Evolutionary conservation across 2,888 invertebrate species (phyloP).

Genomic region (Diarsia brunnea): DNA sequence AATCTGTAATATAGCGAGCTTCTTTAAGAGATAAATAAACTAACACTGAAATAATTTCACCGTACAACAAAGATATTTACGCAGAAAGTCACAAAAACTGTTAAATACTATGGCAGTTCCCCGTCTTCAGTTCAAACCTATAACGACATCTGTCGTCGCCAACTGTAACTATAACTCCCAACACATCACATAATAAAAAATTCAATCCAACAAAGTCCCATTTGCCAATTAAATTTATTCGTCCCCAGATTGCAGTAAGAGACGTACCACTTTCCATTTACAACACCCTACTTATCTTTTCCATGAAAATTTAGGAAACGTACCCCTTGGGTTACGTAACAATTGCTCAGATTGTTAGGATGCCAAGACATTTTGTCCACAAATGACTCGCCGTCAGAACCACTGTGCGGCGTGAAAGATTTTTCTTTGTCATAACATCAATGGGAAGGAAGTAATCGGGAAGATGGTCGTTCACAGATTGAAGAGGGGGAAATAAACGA

Average conservation of each 20-base stretch:
- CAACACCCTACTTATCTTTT: conserved; percentile 71
- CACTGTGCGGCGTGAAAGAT: conserved; percentile 39
- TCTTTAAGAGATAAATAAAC: neutral
- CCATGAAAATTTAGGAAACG: conserved; percentile 60
- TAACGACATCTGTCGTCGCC: conserved; percentile 29
- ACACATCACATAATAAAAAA: conserved; percentile 53
- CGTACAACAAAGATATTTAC: neutral
- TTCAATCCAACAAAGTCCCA: conserved; percentile 48
- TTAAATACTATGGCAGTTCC: neutral
- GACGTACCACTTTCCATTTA: conserved; percentile 71
- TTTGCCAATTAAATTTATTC: conserved; percentile 76
- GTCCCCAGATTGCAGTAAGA: conserved; percentile 73
- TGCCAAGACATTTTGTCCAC: conserved; percentile 53
- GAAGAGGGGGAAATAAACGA: conserved; percentile 53
- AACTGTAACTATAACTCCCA: conserved; percentile 40
- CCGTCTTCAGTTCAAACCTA: neutral
- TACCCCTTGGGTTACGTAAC: conserved; percentile 38
- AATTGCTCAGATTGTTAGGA: conserved; percentile 47
- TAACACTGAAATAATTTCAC: neutral
- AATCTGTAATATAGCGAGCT: neutral
- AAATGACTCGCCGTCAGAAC: conserved; percentile 45
- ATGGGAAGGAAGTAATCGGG: conserved; percentile 60
- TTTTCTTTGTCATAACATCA: conserved; percentile 59
- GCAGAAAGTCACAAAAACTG: neutral
- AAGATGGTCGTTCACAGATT: conserved; percentile 55